Conservation (phyloP, 2,888 invertebrate species). For the Apamea sordens region DNA sequence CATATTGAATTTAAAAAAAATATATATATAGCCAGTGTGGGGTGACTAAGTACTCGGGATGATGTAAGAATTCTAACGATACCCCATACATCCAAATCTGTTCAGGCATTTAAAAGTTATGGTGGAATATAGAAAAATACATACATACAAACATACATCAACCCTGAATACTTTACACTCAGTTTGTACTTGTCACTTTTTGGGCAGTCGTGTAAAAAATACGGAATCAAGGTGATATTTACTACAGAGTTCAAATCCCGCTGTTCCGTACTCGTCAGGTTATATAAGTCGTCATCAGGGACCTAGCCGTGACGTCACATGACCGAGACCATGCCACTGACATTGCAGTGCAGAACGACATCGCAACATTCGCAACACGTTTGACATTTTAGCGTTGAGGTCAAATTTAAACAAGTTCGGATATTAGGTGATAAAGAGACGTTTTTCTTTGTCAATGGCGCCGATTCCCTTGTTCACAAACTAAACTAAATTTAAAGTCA, state of each 20-base stretch:
- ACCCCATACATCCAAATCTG: too few relatives aligned
- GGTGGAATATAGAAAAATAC: too few relatives aligned
- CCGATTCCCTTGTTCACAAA: too few relatives aligned
- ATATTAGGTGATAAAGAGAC: not conserved
- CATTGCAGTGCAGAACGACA: constrained; percentile 35
- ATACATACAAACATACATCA: too few relatives aligned
- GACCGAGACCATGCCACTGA: constrained; percentile 47
- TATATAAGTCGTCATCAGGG: constrained; percentile 16
- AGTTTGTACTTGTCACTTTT: too few relatives aligned
- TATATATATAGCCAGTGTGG: too few relatives aligned
- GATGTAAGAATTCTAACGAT: too few relatives aligned
- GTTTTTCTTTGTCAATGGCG: not conserved
- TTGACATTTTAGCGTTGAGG: constrained; percentile 33
- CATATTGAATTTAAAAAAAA: too few relatives aligned
- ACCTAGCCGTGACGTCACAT: constrained; percentile 8
- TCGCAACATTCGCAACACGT: constrained; percentile 5
- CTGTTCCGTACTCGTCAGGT: not conserved
- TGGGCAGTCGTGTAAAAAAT: not conserved
- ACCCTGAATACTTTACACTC: too few relatives aligned
- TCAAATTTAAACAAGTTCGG: constrained; percentile 33
- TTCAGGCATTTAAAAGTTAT: too few relatives aligned
- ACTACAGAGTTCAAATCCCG: not conserved
- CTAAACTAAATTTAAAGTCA: too few relatives aligned
- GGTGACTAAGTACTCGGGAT: too few relatives aligned
- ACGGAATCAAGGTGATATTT: constrained; percentile 8